Conservation (phyloP, 2,113 vertebrate genomes). For the Tauraco erythrolophus region DNA sequence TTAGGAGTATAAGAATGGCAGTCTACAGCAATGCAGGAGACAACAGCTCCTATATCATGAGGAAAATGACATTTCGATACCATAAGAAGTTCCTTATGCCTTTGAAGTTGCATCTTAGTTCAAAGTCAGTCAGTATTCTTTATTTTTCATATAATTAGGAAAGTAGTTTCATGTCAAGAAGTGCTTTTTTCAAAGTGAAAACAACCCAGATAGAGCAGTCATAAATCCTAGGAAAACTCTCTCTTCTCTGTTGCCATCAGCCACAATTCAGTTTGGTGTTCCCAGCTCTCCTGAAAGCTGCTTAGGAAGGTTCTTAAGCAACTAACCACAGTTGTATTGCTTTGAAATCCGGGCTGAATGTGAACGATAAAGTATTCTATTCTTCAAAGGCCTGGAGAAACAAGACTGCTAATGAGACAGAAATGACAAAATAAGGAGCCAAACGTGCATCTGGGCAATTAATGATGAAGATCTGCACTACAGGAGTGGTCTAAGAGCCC, state of each 20-base stretch:
- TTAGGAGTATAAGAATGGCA: constrained; percentile 39
- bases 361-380: not conserved
- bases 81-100: not conserved
- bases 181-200: not conserved
- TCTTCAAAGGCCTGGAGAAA: not conserved
- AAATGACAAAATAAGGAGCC: not conserved
- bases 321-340: not conserved
- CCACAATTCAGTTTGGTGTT: not conserved
- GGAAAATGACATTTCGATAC: constrained; percentile 41
- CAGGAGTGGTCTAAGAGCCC: not conserved
- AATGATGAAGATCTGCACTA: not conserved
- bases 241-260: not conserved
- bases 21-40: constrained; percentile 33
- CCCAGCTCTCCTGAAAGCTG: not conserved
- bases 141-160: constrained; percentile 43
- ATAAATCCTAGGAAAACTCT: not conserved
- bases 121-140: constrained; percentile 21
- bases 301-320: not conserved
- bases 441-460: not conserved
- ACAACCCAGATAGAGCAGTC: not conserved
- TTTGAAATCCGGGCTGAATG: not conserved
- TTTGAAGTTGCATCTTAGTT: constrained; percentile 51
- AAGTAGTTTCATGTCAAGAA: not conserved
- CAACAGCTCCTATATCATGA: not conserved
- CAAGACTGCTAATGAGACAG: not conserved